Evolutionary conservation across 2,888 invertebrate genomes (phyloP).

Genomic region (Acrobasis suavella): DNA sequence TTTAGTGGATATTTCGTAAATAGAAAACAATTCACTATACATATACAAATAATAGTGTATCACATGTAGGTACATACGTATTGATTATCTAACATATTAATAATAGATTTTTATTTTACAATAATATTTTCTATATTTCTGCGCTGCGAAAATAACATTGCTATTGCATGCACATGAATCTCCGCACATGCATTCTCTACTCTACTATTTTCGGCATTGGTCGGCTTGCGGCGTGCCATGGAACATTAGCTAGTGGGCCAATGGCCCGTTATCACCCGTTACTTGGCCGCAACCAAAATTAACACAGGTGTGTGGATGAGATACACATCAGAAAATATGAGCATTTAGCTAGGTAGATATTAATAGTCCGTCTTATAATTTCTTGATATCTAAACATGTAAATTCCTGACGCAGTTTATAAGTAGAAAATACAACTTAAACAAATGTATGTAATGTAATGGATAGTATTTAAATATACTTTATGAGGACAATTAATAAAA

Average conservation of each 20-base stretch:
- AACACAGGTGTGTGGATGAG: conserved; percentile 16
- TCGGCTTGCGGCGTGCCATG: neutral
- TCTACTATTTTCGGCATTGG: conserved; percentile 17
- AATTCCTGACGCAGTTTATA: neutral
- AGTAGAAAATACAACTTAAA: neutral
- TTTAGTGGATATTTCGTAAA: neutral
- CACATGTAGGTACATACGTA: too few species aligned
- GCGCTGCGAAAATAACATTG: too few species aligned
- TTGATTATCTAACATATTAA: neutral
- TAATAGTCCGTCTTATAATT: neutral
- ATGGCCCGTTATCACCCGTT: conserved; percentile 24
- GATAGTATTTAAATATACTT: neutral
- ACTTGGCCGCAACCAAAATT: conserved; percentile 23
- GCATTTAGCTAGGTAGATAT: too few species aligned
- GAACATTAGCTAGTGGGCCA: conserved; percentile 19
- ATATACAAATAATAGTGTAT: neutral
- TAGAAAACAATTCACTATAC: neutral
- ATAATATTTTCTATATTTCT: neutral
- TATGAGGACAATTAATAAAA: neutral
- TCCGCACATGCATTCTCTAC: neutral
- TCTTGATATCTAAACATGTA: neutral
- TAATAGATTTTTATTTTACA: too few species aligned
- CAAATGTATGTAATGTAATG: neutral
- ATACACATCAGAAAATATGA: neutral
- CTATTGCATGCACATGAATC: neutral